A percentile compares a stretch with the other conserved stretches of the same genome.
Conservation (phyloP, 2,888 invertebrate species). For the Epinotia brunnichana region DNA sequence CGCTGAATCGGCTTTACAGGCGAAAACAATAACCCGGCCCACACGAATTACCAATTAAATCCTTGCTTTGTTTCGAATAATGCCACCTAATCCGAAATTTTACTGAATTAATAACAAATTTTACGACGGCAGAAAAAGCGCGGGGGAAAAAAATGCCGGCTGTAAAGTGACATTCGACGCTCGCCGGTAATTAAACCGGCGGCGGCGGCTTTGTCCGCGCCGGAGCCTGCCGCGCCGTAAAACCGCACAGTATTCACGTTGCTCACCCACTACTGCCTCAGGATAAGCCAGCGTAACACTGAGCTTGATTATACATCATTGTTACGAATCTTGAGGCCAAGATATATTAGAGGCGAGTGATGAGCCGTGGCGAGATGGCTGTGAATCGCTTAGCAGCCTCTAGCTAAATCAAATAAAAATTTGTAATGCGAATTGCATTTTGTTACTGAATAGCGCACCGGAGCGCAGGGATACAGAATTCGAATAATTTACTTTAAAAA, state of each 20-base stretch:
- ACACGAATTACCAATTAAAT: conserved; percentile 79
- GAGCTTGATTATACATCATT: background rate
- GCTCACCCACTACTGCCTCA: background rate
- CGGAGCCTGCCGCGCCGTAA: conserved; percentile 17
- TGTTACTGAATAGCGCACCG: background rate
- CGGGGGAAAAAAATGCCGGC: conserved; percentile 71
- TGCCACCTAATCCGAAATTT: conserved; percentile 81
- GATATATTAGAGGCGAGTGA: background rate
- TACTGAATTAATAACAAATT: conserved; percentile 81
- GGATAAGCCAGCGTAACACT: background rate
- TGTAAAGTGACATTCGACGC: conserved; percentile 75
- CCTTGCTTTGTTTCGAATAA: conserved; percentile 81
- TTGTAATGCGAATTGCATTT: conserved; percentile 11
- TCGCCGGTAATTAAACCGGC: conserved; percentile 38
- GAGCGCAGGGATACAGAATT: conserved; percentile 2
- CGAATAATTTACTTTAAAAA: no score
- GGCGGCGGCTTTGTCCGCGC: conserved; percentile 34
- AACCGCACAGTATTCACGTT: background rate
- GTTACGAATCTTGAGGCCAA: background rate
- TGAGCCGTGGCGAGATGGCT: background rate
- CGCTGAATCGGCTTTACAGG: conserved; percentile 54
- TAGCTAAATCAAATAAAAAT: conserved; percentile 23
- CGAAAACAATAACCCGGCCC: conserved; percentile 59
- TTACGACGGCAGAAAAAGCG: conserved; percentile 73
- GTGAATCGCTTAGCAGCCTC: background rate